phyloP scores from a whole-genome alignment of 2,113 vertebrate species.

The Gorsachius goisagi region DNA sequence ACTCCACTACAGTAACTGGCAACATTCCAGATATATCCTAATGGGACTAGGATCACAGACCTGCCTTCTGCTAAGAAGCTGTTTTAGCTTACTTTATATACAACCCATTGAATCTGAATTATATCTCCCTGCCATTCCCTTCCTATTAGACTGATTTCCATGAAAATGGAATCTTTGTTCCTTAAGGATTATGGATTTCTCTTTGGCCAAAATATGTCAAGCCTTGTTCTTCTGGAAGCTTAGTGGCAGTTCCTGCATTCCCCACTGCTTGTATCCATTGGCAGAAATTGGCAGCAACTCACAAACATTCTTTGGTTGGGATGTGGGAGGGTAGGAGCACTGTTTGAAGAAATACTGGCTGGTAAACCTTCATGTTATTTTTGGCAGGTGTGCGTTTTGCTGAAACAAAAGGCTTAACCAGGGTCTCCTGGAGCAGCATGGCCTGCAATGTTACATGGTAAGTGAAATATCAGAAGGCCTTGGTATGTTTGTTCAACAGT shows the following conservation, averaged over 20 bases:
- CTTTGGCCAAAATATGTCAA: background rate
- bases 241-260: background rate
- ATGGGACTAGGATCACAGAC: background rate
- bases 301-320: background rate
- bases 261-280: background rate
- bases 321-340: background rate
- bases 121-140: background rate
- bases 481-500: background rate
- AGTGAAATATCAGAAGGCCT: background rate
- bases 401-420: constrained; percentile 18
- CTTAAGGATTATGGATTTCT: background rate
- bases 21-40: background rate
- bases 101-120: background rate
- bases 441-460: background rate
- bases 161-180: background rate
- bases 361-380: background rate
- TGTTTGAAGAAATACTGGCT: background rate
- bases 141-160: background rate
- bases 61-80: background rate
- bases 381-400: background rate
- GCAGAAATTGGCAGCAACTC: background rate
- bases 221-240: background rate
- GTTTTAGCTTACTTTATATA: background rate
- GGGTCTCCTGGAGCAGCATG: background rate
- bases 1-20: background rate